Evolutionary conservation across 2,888 invertebrate species (phyloP).

Genomic region (Poecilus cupreus): DNA sequence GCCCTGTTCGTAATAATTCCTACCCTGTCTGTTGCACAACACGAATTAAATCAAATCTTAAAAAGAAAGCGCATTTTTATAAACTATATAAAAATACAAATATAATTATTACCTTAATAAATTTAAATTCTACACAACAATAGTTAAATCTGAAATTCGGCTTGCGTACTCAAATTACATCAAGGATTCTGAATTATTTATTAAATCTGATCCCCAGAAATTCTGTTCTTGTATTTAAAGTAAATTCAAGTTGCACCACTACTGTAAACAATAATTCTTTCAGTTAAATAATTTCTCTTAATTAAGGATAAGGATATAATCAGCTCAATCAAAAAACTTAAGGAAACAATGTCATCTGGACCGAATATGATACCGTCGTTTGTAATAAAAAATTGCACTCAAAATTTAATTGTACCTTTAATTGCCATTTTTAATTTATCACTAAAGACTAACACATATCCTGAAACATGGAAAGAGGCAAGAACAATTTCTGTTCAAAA

Average conservation of each 20-base stretch:
- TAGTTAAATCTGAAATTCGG: not conserved
- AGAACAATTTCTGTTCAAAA: too few species aligned
- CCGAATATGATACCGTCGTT: conserved; percentile 47
- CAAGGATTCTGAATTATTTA: not conserved
- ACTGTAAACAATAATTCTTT: not conserved
- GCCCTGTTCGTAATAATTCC: not conserved
- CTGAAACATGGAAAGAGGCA: too few species aligned
- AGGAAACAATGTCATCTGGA: not conserved
- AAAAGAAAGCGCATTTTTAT: not conserved
- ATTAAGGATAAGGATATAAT: too few species aligned
- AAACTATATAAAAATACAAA: not conserved
- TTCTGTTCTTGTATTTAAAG: not conserved
- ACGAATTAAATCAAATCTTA: not conserved
- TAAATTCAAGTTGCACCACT: not conserved
- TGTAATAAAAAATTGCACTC: conserved; percentile 43
- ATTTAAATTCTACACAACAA: not conserved
- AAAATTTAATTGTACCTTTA: too few species aligned
- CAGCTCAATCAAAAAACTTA: not conserved
- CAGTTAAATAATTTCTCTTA: not conserved
- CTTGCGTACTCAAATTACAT: not conserved
- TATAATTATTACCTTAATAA: not conserved
- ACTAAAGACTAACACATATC: too few species aligned
- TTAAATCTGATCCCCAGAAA: not conserved
- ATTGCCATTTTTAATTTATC: too few species aligned
- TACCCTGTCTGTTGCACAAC: not conserved